Base-by-base conservation (phyloP, 2,113 vertebrate genomes). In the Myanophis thanlyinensis region DNA sequence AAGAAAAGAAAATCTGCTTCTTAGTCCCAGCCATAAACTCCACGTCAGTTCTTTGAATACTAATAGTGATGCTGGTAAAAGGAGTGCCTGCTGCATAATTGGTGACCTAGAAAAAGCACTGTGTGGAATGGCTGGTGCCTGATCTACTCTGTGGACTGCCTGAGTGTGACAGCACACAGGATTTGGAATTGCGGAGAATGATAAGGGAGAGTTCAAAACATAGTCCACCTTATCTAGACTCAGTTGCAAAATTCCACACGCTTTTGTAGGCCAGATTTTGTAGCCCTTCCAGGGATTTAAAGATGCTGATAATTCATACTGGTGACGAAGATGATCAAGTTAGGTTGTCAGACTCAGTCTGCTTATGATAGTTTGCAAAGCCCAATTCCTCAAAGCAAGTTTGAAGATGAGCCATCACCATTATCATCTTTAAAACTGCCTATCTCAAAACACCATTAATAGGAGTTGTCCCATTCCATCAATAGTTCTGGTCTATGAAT, bases 21-120 rank as follows among this genome's bases (percentile, higher is more conserved):
- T 80, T 27, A 54, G 53, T n/a, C 30, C 44, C 1, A 13, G 25
- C 18, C n/a, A 46, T 67, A 85, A 91, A 88, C 22, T 48, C 44
- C n/a, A 9, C 20, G 30, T 47, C 51, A 25, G 67, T 56, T 52
- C 48, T 52, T 80, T 85, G 92, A 89, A 89, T 80, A 53, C 53
- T n/a, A 23, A 56, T 3, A 56, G 46, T 80, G 85, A 90, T 22
- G 46, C 62, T 62, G 62, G 86, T 53, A n/a, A 67, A 52, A 89
- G 46, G 44, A 91, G 11, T n/a, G 90, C n/a, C 67, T 93, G 87
- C 15, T 89, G 93, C 89, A 73, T 51, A 91, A 51, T n/a, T 30
- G 25, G 15, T 91, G 93, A 91, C 90, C 93, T 91, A 91, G 53
- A 91, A 91, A 93, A 91, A 89, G 47, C 85, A 40, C 52, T 88